Evolutionary conservation across 2,888 invertebrate genomes (phyloP), one percentile per base, ranked within the genome.

Genomic region (Dasysyrphus tricinctus): DNA sequence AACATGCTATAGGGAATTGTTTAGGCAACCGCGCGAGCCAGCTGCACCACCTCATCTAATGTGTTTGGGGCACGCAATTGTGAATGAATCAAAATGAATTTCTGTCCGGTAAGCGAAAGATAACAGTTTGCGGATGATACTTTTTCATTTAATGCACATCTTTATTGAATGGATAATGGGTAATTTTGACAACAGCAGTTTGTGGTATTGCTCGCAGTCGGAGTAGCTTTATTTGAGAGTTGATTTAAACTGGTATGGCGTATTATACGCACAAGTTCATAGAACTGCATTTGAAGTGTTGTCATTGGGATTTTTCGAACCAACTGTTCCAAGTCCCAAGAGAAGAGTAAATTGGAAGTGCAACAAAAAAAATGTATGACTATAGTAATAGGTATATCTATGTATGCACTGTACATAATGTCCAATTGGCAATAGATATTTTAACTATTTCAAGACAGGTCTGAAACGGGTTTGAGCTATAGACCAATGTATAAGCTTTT

Each of bases 31-130:
- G 42, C 42, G 24, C 5, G 24, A 39, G 42, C 42, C 42, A 42
- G 65, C 65, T 29, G 49, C 65, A 67, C 47, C 65, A 67, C 47
- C 65, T 34, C 49, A 63, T 44, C 63, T 67, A 49, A 63, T 65
- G 70, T 70, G 37, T 32, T 63, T 51, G 49, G 44, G 44, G 70
- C 83, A 79, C 79, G 75, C 83, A 75, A 63, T 63, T 49, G 57
- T 70, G 47, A 74, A 74, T 70, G 54, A 59, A 69, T 49, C 42
- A 78, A 83, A 78, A 70, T 70, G 56, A 32, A 63, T 74, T 69
- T 73, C 39, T 69, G 69, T 69, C 69, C 69, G 73, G 82, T 70
- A 69, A 67, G 61, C 39, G 69, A 54, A 49, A 83, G 73, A 83
- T 78, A 79, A 44, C 78, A 69, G 19, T 79, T 83, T 78, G 74